A percentile compares a stretch with the other conserved stretches of the same genome.
Evolutionary conservation across 2,797 vertebrate species (phyloP).

Genomic region (Siniperca obscura): DNA sequence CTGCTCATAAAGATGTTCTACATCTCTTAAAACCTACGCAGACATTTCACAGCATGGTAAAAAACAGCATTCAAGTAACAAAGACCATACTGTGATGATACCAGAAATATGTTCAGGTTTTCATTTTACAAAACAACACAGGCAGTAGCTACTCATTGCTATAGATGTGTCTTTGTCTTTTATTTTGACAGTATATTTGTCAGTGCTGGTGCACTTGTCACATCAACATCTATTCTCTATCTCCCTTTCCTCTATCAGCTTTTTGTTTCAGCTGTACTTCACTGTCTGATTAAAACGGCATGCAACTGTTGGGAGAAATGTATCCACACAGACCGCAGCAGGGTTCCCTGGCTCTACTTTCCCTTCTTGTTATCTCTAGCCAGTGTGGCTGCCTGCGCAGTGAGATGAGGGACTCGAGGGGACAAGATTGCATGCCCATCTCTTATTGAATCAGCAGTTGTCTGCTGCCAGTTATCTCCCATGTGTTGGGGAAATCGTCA

Average conservation of each 20-base stretch:
- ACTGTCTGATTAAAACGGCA: constrained; percentile 41
- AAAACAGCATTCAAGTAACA: neutral
- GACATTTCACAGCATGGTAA: neutral
- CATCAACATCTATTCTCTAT: constrained; percentile 7
- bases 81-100: neutral
- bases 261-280: constrained; percentile 31
- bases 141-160: neutral
- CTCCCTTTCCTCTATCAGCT: neutral
- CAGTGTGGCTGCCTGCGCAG: constrained; percentile 51
- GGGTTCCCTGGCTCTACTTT: constrained; percentile 41
- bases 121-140: constrained; percentile 8
- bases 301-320: constrained; percentile 22
- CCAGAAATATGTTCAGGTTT: neutral
- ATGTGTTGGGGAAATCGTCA: constrained; percentile 65
- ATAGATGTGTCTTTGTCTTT: constrained; percentile 12
- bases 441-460: constrained; percentile 72
- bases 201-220: constrained; percentile 32
- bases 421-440: constrained; percentile 64
- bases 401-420: constrained; percentile 55
- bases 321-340: constrained; percentile 35
- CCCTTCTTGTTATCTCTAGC: constrained; percentile 57
- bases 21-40: neutral
- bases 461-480: constrained; percentile 77
- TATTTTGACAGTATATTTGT: constrained; percentile 33
- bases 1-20: neutral